These are phyloP conservation scores for Eufriesea mexicana DNA, from an alignment of 1,140 invertebrate species.

Conservation along the genomic window DNA sequence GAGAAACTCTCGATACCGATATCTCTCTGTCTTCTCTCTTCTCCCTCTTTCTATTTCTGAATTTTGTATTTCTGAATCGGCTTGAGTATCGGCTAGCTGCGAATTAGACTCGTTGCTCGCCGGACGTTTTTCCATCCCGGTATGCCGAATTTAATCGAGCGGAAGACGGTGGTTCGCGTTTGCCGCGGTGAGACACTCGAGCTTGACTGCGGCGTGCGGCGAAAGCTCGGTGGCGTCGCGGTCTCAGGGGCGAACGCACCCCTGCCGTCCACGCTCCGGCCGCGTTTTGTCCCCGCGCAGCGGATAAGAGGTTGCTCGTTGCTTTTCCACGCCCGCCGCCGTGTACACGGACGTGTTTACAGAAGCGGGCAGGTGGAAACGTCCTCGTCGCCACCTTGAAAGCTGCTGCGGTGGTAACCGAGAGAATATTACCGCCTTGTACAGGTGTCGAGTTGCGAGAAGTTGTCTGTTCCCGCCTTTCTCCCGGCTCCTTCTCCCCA, in stretches of 20 bases:
- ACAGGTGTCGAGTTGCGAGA: slow-evolving; percentile 37
- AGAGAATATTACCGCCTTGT: slow-evolving; percentile 30
- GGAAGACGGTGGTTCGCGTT: not conserved
- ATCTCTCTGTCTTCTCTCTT: too few relatives aligned
- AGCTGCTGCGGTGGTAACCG: slow-evolving; percentile 26
- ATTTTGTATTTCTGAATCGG: too few relatives aligned
- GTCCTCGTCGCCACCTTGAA: slow-evolving; percentile 51
- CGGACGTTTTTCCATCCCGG: too few relatives aligned
- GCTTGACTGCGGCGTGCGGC: not conserved
- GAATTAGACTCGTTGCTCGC: too few relatives aligned
- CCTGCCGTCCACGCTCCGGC: slow-evolving; percentile 23
- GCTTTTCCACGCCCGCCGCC: slow-evolving; percentile 42
- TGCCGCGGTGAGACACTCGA: not conserved
- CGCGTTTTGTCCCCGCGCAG: slow-evolving; percentile 41
- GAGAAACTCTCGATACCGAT: too few relatives aligned
- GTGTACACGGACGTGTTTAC: slow-evolving; percentile 36
- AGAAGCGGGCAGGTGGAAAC: slow-evolving; percentile 40
- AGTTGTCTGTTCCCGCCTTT: not conserved
- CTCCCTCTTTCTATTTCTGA: too few relatives aligned
- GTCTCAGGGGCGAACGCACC: slow-evolving; percentile 24
- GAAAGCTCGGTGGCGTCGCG: not conserved
- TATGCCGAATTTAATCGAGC: not conserved
- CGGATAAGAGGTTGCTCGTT: slow-evolving; percentile 50
- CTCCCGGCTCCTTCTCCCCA: not conserved
- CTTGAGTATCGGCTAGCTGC: too few relatives aligned